Evolutionary conservation across 2,113 vertebrate genomes (phyloP), one percentile per base, ranked within the genome.

Genomic region (Leptodactylus fuscus): DNA sequence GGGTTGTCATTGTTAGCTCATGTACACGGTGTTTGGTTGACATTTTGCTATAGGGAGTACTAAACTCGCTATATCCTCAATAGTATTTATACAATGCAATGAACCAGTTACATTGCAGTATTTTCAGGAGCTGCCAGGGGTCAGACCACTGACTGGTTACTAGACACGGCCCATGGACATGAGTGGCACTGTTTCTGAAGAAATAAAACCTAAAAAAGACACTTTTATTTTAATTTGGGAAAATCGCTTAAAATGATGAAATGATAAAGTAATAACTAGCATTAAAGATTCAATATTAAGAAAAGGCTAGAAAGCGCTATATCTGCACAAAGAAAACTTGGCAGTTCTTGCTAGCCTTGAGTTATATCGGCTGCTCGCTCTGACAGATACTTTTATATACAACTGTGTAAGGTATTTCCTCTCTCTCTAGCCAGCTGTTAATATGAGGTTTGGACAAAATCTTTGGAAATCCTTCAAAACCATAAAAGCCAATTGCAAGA

Each of bases 361-460:
- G 60, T 55, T 55, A 85, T 58, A 24, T 24, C 34, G 62, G 32
- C 83, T 85, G 83, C 83, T 79, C n/a, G 44, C 18, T 71, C 15
- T 46, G 83, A 85, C 83, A 85, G 75, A 20, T 51, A 67, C 62
- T 44, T 44, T 77, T 49, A 76, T 85, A 71, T 75, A 85, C 83
- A 85, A 85, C 38, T 55, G 48, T 70, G 46, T 32, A 69, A 49
- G 60, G 62, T 70, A 85, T 79, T 79, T 85, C 75, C 83, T 85
- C 75, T 79, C 12, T 62, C 38, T 80, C 62, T 16, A 4, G 81
- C 81, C 83, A 85, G 83, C 75, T 79, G 83, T 79, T 79, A 70
- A 73, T 73, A 74, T 69, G 69, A 73, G 49, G 81, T 74, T 79
- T 78, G 74, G 58, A 65, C 44, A 38, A 69, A 53, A 53, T 34